A percentile compares a stretch with the other conserved stretches of the same genome.
phyloP scores from a whole-genome alignment of 2,797 vertebrate species.

The Sebastes goodei region DNA sequence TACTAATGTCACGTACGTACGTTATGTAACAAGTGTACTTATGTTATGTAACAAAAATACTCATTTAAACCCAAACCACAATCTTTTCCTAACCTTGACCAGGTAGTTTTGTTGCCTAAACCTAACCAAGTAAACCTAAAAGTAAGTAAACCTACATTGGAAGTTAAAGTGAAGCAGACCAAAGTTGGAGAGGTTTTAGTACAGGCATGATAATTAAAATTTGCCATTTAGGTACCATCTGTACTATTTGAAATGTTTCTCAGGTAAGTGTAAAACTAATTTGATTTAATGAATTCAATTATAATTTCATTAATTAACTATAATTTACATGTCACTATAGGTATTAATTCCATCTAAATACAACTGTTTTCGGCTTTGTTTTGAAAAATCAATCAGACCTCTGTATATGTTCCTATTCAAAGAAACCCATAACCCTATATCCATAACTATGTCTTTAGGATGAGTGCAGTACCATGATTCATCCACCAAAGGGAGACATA shows the following conservation, averaged over 20 bases:
- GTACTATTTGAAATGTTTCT: background rate
- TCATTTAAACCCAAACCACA: too few species aligned
- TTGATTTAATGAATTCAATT: background rate
- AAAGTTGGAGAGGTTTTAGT: fast-evolving
- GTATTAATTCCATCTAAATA: background rate
- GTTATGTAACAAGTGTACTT: too few species aligned
- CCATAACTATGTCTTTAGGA: background rate
- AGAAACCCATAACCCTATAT: background rate
- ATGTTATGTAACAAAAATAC: too few species aligned
- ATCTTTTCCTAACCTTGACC: too few species aligned
- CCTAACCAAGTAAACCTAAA: background rate
- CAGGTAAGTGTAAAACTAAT: background rate
- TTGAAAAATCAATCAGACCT: background rate
- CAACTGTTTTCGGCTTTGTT: background rate
- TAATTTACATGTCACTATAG: background rate
- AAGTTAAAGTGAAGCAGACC: too few species aligned
- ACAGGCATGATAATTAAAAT: background rate
- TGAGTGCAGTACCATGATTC: too few species aligned
- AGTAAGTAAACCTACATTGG: background rate
- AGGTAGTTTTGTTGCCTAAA: too few species aligned
- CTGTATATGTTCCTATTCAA: background rate
- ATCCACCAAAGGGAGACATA: too few species aligned
- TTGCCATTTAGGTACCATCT: background rate
- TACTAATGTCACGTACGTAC: background rate
- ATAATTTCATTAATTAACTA: too few species aligned